A percentile compares a stretch with the other conserved stretches of the same genome.
phyloP scores from a whole-genome alignment of 2,113 vertebrate genomes.

The Charadrius vociferus region DNA sequence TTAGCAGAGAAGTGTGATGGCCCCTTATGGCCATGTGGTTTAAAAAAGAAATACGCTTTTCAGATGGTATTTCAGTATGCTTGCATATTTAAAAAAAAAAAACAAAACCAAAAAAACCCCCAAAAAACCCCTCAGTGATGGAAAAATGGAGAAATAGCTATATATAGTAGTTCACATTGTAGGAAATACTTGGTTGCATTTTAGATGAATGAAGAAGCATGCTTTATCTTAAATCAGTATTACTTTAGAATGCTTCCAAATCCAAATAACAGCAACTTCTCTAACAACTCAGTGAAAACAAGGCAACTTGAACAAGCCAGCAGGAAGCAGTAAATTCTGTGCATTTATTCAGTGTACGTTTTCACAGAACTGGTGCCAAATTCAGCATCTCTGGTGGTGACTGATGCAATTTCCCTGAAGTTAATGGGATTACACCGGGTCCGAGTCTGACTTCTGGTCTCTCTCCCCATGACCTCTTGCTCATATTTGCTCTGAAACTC shows the following conservation, averaged over 20 bases:
- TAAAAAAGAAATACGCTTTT: neutral
- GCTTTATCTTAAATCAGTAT: neutral
- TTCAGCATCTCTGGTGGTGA: neutral
- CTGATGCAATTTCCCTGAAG: constrained; percentile 24
- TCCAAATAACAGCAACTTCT: neutral
- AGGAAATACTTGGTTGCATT: neutral
- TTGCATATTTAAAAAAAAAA: too few species aligned
- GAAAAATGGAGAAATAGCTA: neutral
- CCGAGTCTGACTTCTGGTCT: neutral
- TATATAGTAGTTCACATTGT: neutral
- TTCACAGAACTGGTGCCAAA: neutral
- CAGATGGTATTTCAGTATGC: neutral
- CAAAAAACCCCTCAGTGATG: too few species aligned
- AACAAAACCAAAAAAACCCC: too few species aligned
- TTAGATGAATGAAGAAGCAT: neutral
- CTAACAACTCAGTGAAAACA: neutral
- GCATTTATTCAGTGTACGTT: neutral
- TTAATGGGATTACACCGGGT: constrained; percentile 4
- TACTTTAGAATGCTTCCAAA: neutral
- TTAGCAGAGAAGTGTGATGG: neutral
- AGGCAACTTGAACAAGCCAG: neutral
- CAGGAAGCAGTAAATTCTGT: neutral
- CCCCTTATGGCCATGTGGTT: neutral
- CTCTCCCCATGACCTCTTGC: neutral
- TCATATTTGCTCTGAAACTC: neutral